A percentile compares a stretch with the other conserved stretches of the same genome.
Conservation (phyloP, 2,888 invertebrate genomes). For the Yponomeuta sedellus region DNA sequence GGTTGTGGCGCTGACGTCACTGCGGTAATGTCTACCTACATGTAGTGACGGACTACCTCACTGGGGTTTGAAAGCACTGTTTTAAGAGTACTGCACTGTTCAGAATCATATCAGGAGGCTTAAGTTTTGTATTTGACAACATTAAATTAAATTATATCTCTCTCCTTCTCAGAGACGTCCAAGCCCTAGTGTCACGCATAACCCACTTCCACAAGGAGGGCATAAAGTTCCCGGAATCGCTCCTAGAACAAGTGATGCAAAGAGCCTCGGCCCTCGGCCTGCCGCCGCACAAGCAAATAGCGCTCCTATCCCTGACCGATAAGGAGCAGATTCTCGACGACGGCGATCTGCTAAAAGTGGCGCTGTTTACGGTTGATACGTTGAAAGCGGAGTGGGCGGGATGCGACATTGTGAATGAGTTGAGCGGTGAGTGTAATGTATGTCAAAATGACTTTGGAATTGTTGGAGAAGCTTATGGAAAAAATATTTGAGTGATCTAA, state of each 20-base stretch:
- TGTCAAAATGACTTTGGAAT: background rate
- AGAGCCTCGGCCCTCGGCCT: slow-evolving; percentile 34
- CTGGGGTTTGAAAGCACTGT: too few species aligned
- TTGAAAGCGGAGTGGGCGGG: slow-evolving; percentile 48
- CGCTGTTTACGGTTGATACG: slow-evolving; percentile 41
- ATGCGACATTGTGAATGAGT: slow-evolving; percentile 27
- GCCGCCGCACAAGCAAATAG: slow-evolving; percentile 47
- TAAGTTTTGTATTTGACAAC: too few species aligned
- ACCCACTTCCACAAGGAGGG: slow-evolving; percentile 52
- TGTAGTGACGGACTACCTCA: too few species aligned
- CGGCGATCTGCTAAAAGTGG: slow-evolving; percentile 40
- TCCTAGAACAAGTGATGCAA: slow-evolving; percentile 36
- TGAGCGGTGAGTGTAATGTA: slow-evolving; percentile 37
- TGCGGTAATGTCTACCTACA: too few species aligned
- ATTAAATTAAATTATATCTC: background rate
- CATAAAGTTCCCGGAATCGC: slow-evolving; percentile 38
- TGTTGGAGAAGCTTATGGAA: too few species aligned
- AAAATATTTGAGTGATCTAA: too few species aligned
- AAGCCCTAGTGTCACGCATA: slow-evolving; percentile 40
- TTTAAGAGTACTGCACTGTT: too few species aligned
- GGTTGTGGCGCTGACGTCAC: too few species aligned
- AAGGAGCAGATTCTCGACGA: slow-evolving; percentile 28
- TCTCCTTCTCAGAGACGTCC: slow-evolving; percentile 37
- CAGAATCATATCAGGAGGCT: too few species aligned
- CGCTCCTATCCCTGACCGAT: slow-evolving; percentile 42